These are phyloP conservation scores for Epinotia brunnichana DNA, from an alignment of 2,888 invertebrate species.

Conservation along the genomic window DNA sequence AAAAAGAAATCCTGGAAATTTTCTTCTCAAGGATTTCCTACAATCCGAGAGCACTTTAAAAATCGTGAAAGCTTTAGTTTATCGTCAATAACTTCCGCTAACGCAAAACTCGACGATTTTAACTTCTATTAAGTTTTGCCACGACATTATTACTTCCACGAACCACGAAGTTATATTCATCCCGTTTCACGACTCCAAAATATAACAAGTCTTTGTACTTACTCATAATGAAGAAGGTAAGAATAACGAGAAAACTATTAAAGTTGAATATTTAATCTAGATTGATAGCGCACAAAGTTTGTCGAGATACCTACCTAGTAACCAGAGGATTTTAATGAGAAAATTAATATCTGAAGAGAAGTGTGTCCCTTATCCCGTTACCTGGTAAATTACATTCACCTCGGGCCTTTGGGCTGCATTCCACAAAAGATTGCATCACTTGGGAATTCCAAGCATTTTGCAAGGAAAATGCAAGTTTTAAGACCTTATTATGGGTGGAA, in stretches of 20 bases:
- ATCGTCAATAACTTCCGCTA: conserved; percentile 1
- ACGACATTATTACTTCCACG: conserved; percentile 6
- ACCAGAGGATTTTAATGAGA: conserved; percentile 42
- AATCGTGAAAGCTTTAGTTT: conserved; percentile 14
- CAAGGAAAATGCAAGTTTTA: conserved; percentile 37
- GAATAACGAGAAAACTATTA: conserved; percentile 34
- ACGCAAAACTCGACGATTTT: conserved; percentile 10
- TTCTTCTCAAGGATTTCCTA: not conserved
- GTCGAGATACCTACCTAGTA: conserved; percentile 38
- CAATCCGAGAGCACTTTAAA: conserved; percentile 12
- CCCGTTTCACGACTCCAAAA: conserved; percentile 1
- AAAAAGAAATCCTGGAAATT: not conserved
- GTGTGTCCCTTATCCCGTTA: conserved; percentile 26
- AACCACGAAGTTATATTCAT: conserved; percentile 6
- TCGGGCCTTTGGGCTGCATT: conserved; percentile 33
- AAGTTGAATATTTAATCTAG: conserved; percentile 35
- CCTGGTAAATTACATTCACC: conserved; percentile 40
- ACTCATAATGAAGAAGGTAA: not conserved
- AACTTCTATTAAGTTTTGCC: conserved; percentile 9
- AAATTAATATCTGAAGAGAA: conserved; percentile 48
- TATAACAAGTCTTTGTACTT: not conserved
- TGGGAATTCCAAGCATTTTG: conserved; percentile 32
- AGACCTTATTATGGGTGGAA: conserved; percentile 24
- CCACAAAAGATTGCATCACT: conserved; percentile 38
- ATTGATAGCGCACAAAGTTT: conserved; percentile 38